Conservation (phyloP, 2,113 vertebrate genomes). For the Ploceus nigricollis region DNA sequence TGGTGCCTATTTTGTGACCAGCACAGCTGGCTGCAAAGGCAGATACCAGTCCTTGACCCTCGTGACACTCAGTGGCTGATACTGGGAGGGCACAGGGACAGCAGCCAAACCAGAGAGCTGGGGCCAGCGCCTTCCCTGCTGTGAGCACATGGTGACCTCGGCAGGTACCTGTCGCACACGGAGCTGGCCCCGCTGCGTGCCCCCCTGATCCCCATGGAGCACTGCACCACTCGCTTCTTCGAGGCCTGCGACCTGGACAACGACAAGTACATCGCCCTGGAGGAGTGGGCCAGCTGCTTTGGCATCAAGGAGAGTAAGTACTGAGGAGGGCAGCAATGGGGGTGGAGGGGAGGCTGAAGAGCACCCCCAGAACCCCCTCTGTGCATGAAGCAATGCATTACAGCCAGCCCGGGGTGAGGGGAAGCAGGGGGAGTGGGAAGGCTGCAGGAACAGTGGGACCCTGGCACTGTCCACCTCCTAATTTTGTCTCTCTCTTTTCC, state of each 20-base stretch:
- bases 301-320: slow-evolving; percentile 96
- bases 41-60: not conserved
- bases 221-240: slow-evolving; percentile 98
- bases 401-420: not conserved
- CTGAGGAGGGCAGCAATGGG: not conserved
- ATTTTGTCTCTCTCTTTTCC: slow-evolving; percentile 53
- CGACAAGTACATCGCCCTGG: slow-evolving; percentile 96
- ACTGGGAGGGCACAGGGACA: not conserved
- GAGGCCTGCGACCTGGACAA: slow-evolving; percentile 89
- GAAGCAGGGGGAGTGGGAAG: not conserved
- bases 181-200: slow-evolving; percentile 95
- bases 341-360: not conserved
- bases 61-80: not conserved
- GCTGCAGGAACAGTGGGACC: not conserved
- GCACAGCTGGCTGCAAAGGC: not conserved
- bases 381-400: not conserved
- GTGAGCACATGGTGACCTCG: accelerated
- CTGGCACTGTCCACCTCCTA: not conserved
- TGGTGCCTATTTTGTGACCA: not conserved
- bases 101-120: not conserved
- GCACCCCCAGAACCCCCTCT: not conserved
- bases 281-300: slow-evolving; percentile 96
- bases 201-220: slow-evolving; percentile 98
- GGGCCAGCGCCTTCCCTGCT: not conserved
- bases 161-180: slow-evolving; percentile 94